Conservation (phyloP, 2,113 vertebrate species). For the Isurus oxyrinchus region DNA sequence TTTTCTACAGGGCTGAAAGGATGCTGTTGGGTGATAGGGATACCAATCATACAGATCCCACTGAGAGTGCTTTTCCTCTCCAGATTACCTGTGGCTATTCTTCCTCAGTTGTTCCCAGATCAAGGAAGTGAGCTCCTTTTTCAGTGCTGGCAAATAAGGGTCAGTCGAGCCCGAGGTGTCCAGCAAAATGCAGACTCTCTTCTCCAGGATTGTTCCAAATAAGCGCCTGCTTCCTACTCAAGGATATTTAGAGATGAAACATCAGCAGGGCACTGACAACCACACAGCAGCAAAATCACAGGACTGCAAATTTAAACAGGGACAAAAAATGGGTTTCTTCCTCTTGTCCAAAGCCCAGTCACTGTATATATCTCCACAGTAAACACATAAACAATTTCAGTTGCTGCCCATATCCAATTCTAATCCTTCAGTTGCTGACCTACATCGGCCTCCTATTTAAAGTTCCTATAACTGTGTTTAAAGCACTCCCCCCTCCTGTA, state of each 20-base stretch:
- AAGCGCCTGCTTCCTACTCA: slow-evolving; percentile 60
- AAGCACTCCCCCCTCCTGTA: neutral
- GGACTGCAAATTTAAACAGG: neutral
- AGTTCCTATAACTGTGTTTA: neutral
- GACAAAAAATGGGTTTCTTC: neutral
- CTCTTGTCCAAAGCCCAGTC: neutral
- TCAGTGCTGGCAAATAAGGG: slow-evolving; percentile 51
- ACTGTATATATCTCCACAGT: neutral
- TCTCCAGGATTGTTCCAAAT: slow-evolving; percentile 68
- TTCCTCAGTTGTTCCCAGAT: slow-evolving; percentile 73
- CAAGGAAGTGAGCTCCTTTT: slow-evolving; percentile 58
- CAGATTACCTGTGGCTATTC: slow-evolving; percentile 55
- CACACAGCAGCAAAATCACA: neutral
- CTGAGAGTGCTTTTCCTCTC: neutral
- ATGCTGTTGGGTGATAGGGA: neutral
- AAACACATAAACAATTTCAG: neutral
- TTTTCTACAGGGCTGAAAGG: neutral
- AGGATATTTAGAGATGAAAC: neutral
- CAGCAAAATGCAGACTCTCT: slow-evolving; percentile 62
- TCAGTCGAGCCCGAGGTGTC: slow-evolving; percentile 71
- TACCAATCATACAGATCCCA: neutral
- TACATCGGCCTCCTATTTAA: neutral
- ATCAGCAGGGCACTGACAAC: neutral
- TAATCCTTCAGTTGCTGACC: neutral
- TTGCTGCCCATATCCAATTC: neutral